phyloP scores from a whole-genome alignment of 1,140 invertebrate species.

The Ctenoplectra terminalis region DNA sequence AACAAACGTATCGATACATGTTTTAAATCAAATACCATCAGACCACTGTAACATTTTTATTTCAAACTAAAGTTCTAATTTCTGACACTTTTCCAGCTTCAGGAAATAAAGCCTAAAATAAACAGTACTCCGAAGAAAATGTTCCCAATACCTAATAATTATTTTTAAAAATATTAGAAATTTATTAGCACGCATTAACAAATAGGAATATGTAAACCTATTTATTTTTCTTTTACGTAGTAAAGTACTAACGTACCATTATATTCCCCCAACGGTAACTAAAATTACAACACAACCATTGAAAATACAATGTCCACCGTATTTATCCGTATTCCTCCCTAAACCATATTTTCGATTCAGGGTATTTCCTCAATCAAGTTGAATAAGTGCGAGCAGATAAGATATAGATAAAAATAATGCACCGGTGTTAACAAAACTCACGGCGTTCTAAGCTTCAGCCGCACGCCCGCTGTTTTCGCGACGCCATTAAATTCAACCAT shows the following conservation, averaged over 20 bases:
- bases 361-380: neutral
- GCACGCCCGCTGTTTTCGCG: neutral
- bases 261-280: no score
- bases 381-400: neutral
- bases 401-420: conserved; percentile 12
- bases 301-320: neutral
- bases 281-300: neutral
- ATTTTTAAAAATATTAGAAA: neutral
- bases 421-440: conserved; percentile 1
- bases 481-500: neutral
- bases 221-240: neutral
- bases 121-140: neutral
- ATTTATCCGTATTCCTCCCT: neutral
- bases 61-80: no score
- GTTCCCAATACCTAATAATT: neutral
- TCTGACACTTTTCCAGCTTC: no score
- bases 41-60: no score
- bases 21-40: no score
- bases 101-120: neutral
- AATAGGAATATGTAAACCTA: no score
- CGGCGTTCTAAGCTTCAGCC: neutral
- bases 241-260: neutral
- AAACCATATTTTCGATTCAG: neutral
- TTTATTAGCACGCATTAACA: neutral
- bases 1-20: no score